Evolutionary conservation across 2,113 vertebrate species (phyloP), one percentile per base, ranked within the genome.

Genomic region (Nestor notabilis): DNA sequence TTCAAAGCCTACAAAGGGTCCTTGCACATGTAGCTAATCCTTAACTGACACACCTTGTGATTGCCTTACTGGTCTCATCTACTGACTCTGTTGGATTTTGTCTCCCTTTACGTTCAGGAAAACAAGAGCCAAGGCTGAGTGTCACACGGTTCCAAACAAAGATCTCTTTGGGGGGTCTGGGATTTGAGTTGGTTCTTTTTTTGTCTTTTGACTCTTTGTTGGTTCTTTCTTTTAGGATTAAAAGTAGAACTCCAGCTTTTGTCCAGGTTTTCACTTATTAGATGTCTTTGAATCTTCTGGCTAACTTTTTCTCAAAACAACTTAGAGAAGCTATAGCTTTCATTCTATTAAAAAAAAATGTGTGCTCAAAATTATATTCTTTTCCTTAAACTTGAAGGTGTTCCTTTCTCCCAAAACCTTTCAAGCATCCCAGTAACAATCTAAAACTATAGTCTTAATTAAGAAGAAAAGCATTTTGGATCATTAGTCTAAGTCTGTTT

Each of bases 401-500:
- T 84, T 46, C 12, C 31, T 85, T 89, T 79, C 64, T 29, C 24
- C 68, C 29, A 13, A 95, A 17, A 72, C 14, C 21, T 80, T 89
- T 50, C 53, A 72, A 87, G 49, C 9, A 1, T 63, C 47, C 58
- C 41, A 44, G n/a, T 25, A 87, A 70, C 41, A 55, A 85, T 56
- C 72, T 69, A 69, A 79, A 95, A 89, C 33, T 28, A 28, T 5
- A 80, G 13, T 44, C 80, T 92, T 97, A 96, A 93, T 96, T 95
- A 96, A 95, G 76, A 95, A 93, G 37, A 46, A 58, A 86, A n/a
- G 29, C 50, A 25, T 8, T 94, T 95, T 58, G 52, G 68, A 58
- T 93, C 83, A 81, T 95, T 95, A 94, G 68, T 86, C 49, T 76
- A 69, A 89, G 75, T 66, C 85, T 95, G 55, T 93, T 96, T 83